A percentile compares a stretch with the other conserved stretches of the same genome.
Evolutionary conservation across 1,140 invertebrate species (phyloP).

Genomic region (Spodoptera frugiperda): DNA sequence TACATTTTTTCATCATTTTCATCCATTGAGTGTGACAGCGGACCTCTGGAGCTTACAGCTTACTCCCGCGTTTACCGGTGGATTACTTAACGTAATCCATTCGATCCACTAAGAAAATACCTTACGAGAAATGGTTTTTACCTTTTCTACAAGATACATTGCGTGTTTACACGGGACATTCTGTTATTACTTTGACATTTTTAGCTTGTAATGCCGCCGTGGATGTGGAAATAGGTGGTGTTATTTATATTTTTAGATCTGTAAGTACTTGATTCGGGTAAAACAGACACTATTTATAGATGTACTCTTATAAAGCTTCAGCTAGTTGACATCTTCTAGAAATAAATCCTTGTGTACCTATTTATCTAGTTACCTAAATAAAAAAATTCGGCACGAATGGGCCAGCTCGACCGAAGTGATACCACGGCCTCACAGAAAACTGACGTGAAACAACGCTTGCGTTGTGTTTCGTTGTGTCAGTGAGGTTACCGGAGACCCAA

Average conservation of each 20-base stretch:
- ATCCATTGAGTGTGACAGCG: constrained; percentile 41
- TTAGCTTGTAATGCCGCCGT: constrained; percentile 5
- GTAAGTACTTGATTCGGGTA: no score
- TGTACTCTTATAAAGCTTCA: no score
- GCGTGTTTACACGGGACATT: constrained; percentile 5
- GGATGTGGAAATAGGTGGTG: neutral
- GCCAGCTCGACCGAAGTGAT: no score
- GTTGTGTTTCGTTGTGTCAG: no score
- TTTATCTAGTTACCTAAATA: no score
- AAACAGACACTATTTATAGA: no score
- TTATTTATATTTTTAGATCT: neutral
- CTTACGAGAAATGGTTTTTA: neutral
- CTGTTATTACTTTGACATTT: constrained; percentile 1
- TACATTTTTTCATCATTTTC: constrained; percentile 39
- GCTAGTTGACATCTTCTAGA: no score
- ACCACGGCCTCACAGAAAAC: no score
- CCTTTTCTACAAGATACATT: neutral
- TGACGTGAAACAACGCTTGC: no score
- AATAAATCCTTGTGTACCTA: no score
- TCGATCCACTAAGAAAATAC: constrained; percentile 35
- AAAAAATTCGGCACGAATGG: no score
- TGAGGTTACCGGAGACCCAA: no score
- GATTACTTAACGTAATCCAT: constrained; percentile 41
- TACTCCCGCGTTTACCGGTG: constrained; percentile 14
- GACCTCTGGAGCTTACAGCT: constrained; percentile 12